Evolutionary conservation across 1,140 invertebrate genomes (phyloP), one percentile per base, ranked within the genome.

Genomic region (Lasaia peninsularis): DNA sequence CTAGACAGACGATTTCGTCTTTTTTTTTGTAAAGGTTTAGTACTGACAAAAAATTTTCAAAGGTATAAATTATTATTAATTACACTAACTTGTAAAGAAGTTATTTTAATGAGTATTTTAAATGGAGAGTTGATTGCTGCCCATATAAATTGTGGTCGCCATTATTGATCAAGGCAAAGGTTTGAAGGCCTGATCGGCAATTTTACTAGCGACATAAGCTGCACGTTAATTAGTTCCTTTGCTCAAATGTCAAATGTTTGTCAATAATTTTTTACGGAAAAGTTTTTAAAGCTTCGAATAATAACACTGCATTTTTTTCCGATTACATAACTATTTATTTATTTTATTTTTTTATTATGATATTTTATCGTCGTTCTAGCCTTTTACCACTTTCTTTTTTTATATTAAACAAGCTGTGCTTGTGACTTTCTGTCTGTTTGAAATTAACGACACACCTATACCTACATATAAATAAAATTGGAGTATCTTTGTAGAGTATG

Each of bases 1-100:
- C 75, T 81, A 81, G 78, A 73, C 74, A 62, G 58, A 49, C 56
- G 67, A 66, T 65, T 72, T 77, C 70, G 75, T 76, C 59, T 71
- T 78, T 79, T n/a, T n/a, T 71, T 73, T 69, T 60, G 60, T 44
- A 58, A 61, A 57, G 64, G 58, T 59, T 66, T 55, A 56, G 56
- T 62, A 58, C 60, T 61, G 62, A 48, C 33, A 33, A 62, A 62
- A 62, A 62, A 40, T 62, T 62, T 66, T 62, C 53, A 66, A 62
- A 66, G 60, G 56, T 35, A 49, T 56, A 56, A 58, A 62, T 52
- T 55, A 55, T 55, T 55, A 55, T 44, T 48, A 37, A 55, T 21
- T 48, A 20, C 18, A 48, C 44, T 48, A 48, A 48, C 44, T 48
- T 48, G 10, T 48, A 48, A 48, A 48, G 18, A 16, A 48, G 21